These are phyloP conservation scores for Heterodera filipjevi DNA, from an alignment of 2,888 invertebrate genomes.

Conservation along the genomic window DNA sequence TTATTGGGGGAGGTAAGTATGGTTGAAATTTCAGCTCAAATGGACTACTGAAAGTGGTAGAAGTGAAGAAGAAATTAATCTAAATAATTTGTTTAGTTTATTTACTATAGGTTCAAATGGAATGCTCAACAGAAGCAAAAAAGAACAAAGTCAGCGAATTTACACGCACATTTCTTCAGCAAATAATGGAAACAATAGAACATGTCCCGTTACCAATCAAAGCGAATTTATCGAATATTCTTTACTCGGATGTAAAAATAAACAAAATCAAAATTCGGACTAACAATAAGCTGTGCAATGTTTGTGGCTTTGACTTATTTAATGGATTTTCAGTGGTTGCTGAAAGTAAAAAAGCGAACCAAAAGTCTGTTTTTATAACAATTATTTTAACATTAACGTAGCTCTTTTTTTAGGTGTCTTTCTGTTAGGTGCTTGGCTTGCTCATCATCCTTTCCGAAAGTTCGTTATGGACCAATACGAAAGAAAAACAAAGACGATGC, in stretches of 20 bases:
- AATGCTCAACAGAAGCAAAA: background rate
- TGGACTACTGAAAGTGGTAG: too few species aligned
- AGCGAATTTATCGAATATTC: background rate
- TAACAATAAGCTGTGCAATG: background rate
- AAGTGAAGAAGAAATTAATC: too few species aligned
- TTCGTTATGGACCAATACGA: background rate
- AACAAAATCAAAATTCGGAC: background rate
- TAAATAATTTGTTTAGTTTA: too few species aligned
- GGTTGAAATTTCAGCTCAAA: too few species aligned
- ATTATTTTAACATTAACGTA: background rate
- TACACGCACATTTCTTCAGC: background rate
- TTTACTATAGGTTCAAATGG: background rate
- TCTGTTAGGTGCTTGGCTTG: background rate
- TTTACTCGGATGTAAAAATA: background rate
- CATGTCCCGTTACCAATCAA: background rate
- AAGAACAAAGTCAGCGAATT: background rate
- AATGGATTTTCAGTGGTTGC: background rate
- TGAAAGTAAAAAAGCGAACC: background rate
- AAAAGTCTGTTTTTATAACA: background rate
- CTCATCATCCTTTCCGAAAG: background rate
- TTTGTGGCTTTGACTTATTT: conserved; percentile 13
- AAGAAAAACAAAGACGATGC: background rate
- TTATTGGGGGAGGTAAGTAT: too few species aligned
- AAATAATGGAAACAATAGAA: background rate
- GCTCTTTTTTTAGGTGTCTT: background rate